Conservation (phyloP, 2,797 vertebrate genomes). For the Sebastes hubbsi region DNA sequence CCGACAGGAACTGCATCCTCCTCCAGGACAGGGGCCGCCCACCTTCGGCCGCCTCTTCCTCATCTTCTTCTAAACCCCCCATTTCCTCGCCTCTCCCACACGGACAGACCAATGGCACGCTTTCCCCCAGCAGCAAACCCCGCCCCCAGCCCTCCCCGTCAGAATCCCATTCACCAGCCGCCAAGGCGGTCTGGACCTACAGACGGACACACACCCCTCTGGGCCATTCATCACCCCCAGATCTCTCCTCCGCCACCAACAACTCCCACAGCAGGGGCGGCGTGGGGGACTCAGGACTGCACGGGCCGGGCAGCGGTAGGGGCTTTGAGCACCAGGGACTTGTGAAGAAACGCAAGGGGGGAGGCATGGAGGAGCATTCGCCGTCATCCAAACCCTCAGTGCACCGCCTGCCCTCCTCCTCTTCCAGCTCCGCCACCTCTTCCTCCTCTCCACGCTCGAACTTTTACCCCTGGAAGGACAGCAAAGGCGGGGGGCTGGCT, state of each 20-base stretch:
- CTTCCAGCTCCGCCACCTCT: conserved; percentile 70
- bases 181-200: conserved; percentile 76
- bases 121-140: conserved; percentile 78
- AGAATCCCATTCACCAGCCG: conserved; percentile 78
- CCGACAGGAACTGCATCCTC: conserved; percentile 88
- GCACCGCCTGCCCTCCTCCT: conserved; percentile 80
- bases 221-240: conserved; percentile 63
- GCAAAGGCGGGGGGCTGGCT: conserved; percentile 77
- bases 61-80: conserved; percentile 75
- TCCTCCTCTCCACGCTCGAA: conserved; percentile 76
- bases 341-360: conserved; percentile 88
- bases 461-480: conserved; percentile 87
- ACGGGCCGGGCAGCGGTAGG: conserved; percentile 71
- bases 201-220: conserved; percentile 75
- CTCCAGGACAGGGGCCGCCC: conserved; percentile 83
- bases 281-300: conserved; percentile 69
- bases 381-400: conserved; percentile 82
- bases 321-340: conserved; percentile 85
- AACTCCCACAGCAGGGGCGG: conserved; percentile 71
- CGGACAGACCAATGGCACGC: conserved; percentile 86
- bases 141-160: conserved; percentile 73
- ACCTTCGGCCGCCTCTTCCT: conserved; percentile 74
- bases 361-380: conserved; percentile 72
- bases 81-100: conserved; percentile 65
- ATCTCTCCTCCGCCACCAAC: conserved; percentile 65